Base-by-base conservation (phyloP, 2,888 invertebrate genomes). In the Ectropis crepuscularia region DNA sequence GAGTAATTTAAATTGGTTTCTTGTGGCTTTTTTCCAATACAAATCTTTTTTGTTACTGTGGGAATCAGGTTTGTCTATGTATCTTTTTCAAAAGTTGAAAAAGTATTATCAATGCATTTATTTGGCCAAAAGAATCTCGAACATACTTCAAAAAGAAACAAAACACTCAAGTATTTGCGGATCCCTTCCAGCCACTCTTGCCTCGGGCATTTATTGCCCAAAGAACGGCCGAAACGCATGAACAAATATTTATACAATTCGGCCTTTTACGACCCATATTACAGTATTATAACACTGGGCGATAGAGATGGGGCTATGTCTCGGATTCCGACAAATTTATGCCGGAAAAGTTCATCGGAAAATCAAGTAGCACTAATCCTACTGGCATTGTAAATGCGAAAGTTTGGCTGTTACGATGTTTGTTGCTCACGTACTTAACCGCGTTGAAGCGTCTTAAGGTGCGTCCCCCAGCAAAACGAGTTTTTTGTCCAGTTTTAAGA, bases 171-270 rank as follows among this genome's bases (percentile, higher is more conserved):
- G 50, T 55, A 45, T 63, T 54, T 50, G 54, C 38, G 39, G 38
- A 53, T 28, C 64, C 7, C 60, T 66, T 67, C 70, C 54, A 63
- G 65, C 7, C 7, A n/a, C 47, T 57, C 41, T 59, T 48, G n/a
- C 48, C 60, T 46, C 54, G 38, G 48, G 60, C 62, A 55, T 68
- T 67, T 70, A 67, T 67, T 58, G 59, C 41, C 57, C 28, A 55
- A 59, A 70, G 64, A 68, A 60, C 64, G 66, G 61, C 50, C 68
- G 46, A 63, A 65, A 67, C 64, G 57, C 57, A 65, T 58, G 63
- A 61, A 65, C 68, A 68, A 70, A 70, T 68, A 70, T 70, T 70
- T 70, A 68, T 65, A 63, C 68, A 60, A 62, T 66, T 66, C 57
- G 57, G 61, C 64, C 61, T 63, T 70, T 70, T 70, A 70, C 66